These are phyloP conservation scores for Diceros bicornis DNA, from an alignment of 2,797 vertebrate genomes.

Conservation along the genomic window DNA sequence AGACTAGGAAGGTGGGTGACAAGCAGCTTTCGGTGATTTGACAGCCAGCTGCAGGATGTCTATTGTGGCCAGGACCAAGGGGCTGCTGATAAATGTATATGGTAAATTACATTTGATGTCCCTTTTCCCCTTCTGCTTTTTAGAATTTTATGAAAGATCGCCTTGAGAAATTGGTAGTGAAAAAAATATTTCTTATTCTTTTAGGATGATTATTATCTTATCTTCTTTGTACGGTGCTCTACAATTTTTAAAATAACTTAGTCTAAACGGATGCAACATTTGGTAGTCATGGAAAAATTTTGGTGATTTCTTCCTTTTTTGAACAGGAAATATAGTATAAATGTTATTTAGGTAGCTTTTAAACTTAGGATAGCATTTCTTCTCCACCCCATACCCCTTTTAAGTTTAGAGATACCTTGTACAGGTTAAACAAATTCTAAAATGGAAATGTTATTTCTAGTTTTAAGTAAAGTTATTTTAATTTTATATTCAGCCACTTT, in stretches of 20 bases:
- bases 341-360: constrained; percentile 37
- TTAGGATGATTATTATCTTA: neutral
- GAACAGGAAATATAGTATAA: neutral
- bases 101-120: constrained; percentile 42
- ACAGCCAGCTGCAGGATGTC: constrained; percentile 64
- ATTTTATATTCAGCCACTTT: constrained; percentile 53
- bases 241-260: constrained; percentile 1
- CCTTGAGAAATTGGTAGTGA: constrained; percentile 54
- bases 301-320: neutral
- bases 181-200: constrained; percentile 60
- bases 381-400: neutral
- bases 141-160: constrained; percentile 64
- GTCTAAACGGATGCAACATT: constrained; percentile 41
- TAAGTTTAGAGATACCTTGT: constrained; percentile 18
- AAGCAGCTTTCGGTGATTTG: constrained; percentile 65
- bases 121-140: constrained; percentile 23
- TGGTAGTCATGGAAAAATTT: neutral
- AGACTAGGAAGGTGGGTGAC: constrained; percentile 42
- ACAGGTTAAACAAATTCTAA: constrained; percentile 42
- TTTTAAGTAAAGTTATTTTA: constrained; percentile 65
- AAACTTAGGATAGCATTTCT: neutral
- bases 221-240: neutral
- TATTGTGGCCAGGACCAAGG: constrained; percentile 52
- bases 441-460: constrained; percentile 17
- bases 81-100: constrained; percentile 24